phyloP scores from a whole-genome alignment of 2,888 invertebrate species.

The Cataglyphis cursor region DNA sequence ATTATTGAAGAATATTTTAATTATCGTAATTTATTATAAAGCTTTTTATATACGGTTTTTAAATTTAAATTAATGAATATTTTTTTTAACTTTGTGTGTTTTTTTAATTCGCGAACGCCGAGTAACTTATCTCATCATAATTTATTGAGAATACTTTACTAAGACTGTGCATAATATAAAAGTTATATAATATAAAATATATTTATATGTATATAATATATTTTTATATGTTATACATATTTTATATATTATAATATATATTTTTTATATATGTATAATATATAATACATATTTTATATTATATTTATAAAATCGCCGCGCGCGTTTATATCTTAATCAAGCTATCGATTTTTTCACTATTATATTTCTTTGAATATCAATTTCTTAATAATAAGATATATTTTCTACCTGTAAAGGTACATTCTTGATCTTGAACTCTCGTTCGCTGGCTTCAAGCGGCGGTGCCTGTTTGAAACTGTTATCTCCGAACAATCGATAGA shows the following conservation, averaged over 20 bases:
- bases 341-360: background rate
- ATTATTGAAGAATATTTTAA: background rate
- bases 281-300: background rate
- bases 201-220: background rate
- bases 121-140: background rate
- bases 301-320: background rate
- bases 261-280: too few relatives aligned
- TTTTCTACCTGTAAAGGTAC: constrained; percentile 93
- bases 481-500: constrained; percentile 96
- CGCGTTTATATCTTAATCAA: background rate
- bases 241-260: background rate
- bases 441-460: constrained; percentile 94
- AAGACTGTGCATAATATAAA: background rate
- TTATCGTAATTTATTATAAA: background rate
- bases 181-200: background rate
- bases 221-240: background rate
- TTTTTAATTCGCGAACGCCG: background rate
- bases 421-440: constrained; percentile 97
- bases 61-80: background rate
- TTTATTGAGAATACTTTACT: background rate
- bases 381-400: background rate
- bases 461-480: constrained; percentile 96
- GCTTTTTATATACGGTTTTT: background rate
- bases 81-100: background rate
- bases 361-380: background rate